phyloP scores from a whole-genome alignment of 2,113 vertebrate species.

The Lamprotornis superbus region DNA sequence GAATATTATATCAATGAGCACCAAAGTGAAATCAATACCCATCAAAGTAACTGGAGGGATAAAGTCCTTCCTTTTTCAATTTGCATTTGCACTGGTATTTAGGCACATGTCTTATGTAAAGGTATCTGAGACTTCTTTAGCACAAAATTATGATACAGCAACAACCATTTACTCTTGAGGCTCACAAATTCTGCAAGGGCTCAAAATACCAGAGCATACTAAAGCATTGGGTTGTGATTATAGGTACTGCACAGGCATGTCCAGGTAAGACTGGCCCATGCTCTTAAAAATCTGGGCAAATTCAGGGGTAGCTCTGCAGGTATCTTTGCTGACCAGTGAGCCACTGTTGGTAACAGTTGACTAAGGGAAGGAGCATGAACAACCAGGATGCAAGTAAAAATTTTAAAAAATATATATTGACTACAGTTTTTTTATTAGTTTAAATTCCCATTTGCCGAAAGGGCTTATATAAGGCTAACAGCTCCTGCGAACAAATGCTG shows the following conservation, averaged over 20 bases:
- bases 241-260: rapidly evolving
- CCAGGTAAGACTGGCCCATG: background rate
- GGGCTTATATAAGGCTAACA: background rate
- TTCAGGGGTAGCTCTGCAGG: background rate
- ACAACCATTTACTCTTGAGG: background rate
- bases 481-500: background rate
- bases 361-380: background rate
- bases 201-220: background rate
- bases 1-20: background rate
- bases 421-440: background rate
- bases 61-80: background rate
- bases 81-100: background rate
- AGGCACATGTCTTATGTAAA: background rate
- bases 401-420: background rate
- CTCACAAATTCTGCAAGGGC: background rate
- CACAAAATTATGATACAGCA: background rate
- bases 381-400: background rate
- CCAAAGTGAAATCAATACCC: background rate
- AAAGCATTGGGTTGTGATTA: background rate
- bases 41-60: background rate
- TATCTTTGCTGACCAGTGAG: background rate
- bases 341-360: background rate
- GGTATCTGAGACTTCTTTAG: background rate
- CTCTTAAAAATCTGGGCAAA: background rate
- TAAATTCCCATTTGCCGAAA: background rate